These are phyloP conservation scores for Wiebesia pumilae DNA, from an alignment of 1,140 invertebrate genomes.

Conservation along the genomic window DNA sequence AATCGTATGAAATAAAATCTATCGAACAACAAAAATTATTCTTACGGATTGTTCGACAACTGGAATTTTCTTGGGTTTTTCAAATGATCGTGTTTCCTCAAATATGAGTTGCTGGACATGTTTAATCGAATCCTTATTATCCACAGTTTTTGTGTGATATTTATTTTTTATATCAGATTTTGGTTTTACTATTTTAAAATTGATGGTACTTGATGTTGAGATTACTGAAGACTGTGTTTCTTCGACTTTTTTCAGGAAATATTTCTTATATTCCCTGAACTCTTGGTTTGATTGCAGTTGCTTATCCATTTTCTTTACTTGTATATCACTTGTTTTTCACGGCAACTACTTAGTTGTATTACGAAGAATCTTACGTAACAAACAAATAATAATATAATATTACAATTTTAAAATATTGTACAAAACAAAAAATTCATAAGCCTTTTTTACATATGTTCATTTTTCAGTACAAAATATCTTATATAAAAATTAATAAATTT, in stretches of 20 bases:
- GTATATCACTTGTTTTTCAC: neutral
- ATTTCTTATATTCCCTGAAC: neutral
- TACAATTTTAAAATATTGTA: no score
- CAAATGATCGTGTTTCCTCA: neutral
- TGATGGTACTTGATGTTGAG: neutral
- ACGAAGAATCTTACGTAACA: neutral
- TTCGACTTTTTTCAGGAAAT: constrained; percentile 8
- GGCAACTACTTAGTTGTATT: neutral
- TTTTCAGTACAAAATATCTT: no score
- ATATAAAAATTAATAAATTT: no score
- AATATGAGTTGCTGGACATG: neutral
- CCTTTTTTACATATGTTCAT: no score
- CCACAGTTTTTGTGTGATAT: neutral
- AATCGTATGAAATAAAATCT: no score
- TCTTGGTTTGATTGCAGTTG: neutral
- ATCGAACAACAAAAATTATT: constrained; percentile 15
- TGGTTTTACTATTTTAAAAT: neutral
- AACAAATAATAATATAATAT: neutral
- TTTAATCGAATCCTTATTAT: neutral
- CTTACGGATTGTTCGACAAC: constrained; percentile 53
- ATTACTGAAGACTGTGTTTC: constrained; percentile 21
- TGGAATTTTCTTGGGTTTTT: constrained; percentile 51
- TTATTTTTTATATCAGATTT: neutral
- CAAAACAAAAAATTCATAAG: no score
- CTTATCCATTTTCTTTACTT: constrained; percentile 25